Conservation (phyloP, 1,140 invertebrate species). For the Diachasma alloeum region DNA sequence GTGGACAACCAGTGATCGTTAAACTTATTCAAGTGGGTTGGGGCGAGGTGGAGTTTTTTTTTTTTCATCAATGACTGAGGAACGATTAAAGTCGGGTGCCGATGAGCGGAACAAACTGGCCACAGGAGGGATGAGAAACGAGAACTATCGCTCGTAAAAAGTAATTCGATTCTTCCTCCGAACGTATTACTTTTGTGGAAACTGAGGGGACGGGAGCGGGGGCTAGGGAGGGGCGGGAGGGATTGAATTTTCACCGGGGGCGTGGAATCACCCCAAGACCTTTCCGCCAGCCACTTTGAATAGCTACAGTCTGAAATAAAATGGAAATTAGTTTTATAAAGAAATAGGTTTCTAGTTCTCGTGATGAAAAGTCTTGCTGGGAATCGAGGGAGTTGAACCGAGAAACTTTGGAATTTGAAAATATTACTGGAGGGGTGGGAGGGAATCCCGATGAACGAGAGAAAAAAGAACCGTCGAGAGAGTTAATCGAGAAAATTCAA, state of each 20-base stretch:
- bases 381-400: background rate
- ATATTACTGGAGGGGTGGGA: background rate
- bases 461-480: background rate
- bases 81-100: slow-evolving; percentile 11
- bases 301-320: background rate
- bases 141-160: background rate
- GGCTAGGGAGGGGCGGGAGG: too few species aligned
- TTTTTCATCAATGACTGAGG: background rate
- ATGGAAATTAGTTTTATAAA: background rate
- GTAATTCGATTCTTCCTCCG: slow-evolving; percentile 19
- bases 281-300: background rate
- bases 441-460: background rate
- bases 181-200: background rate
- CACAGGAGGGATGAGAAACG: slow-evolving; percentile 3
- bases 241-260: too few species aligned
- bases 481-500: background rate
- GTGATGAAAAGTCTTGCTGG: background rate
- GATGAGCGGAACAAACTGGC: background rate
- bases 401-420: background rate
- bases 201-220: too few species aligned
- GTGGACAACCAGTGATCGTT: background rate
- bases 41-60: too few species aligned
- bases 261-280: background rate
- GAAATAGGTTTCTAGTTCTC: background rate
- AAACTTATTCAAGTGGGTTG: slow-evolving; percentile 11